Evolutionary conservation across 2,113 vertebrate genomes (phyloP).

Genomic region (Daboia siamensis): DNA sequence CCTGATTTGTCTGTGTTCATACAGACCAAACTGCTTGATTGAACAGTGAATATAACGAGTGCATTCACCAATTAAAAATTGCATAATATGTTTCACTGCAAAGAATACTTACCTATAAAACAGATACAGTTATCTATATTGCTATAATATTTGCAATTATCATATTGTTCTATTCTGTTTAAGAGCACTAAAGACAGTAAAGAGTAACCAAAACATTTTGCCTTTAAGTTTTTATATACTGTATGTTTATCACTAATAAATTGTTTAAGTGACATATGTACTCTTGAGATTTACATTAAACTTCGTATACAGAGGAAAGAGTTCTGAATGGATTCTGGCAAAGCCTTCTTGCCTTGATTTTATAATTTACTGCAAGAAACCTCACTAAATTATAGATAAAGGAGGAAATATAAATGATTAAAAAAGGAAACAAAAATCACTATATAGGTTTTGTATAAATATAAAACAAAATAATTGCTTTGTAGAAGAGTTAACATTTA

Average conservation of each 20-base stretch:
- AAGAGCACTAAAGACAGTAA: not conserved
- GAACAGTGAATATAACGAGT: not conserved
- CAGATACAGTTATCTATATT: not conserved
- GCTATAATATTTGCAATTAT: not conserved
- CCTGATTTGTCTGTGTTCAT: not conserved
- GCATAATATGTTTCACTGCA: not conserved
- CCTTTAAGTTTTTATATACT: not conserved
- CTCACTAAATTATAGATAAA: not conserved
- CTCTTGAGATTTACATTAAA: not conserved
- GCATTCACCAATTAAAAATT: not conserved
- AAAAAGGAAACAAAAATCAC: not conserved
- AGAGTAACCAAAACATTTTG: not conserved
- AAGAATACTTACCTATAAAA: not conserved
- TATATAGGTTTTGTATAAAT: not conserved
- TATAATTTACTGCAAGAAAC: not conserved
- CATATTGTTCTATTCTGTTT: not conserved
- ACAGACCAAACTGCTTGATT: not conserved
- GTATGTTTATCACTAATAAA: not conserved
- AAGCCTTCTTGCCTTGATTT: not conserved
- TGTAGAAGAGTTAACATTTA: not conserved
- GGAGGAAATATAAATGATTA: not conserved
- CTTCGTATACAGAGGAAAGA: not conserved
- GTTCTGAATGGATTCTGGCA: not conserved
- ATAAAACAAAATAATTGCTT: conserved; percentile 22
- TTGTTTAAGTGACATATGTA: not conserved